A percentile compares a stretch with the other conserved stretches of the same genome.
Conservation (phyloP, 2,797 vertebrate species). For the Microctenopoma steveboyesi region DNA sequence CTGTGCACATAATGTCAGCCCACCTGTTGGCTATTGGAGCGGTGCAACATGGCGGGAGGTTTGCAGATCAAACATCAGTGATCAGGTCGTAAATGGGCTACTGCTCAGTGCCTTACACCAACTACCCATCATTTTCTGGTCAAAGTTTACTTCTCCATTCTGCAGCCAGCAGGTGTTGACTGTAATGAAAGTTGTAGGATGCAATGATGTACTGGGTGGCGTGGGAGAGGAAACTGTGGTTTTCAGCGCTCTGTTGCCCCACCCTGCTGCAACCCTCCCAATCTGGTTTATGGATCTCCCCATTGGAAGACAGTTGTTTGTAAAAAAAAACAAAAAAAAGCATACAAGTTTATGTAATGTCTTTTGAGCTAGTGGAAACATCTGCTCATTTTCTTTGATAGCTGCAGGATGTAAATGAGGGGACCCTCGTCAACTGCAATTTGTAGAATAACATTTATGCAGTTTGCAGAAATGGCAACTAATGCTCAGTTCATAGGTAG, state of each 20-base stretch:
- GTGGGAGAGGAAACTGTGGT: slow-evolving; percentile 78
- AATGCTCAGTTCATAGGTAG: too few species aligned
- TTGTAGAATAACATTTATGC: too few species aligned
- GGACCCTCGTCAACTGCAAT: background rate
- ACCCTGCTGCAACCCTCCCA: slow-evolving; percentile 53
- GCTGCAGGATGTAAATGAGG: background rate
- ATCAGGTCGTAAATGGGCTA: background rate
- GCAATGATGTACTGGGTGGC: slow-evolving; percentile 19
- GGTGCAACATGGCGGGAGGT: background rate
- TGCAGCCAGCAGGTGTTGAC: slow-evolving; percentile 47
- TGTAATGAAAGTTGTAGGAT: slow-evolving; percentile 5
- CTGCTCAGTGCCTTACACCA: background rate
- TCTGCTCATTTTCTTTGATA: background rate
- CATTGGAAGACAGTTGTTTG: slow-evolving; percentile 5
- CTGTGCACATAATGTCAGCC: background rate
- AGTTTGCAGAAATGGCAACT: too few species aligned
- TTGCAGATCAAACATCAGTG: background rate
- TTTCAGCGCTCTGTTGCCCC: slow-evolving; percentile 54
- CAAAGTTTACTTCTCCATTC: slow-evolving; percentile 59
- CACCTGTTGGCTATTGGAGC: background rate
- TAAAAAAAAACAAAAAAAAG: slow-evolving; percentile 7
- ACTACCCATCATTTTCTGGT: slow-evolving; percentile 4
- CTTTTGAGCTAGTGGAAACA: slow-evolving; percentile 2
- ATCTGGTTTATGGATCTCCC: slow-evolving; percentile 35
- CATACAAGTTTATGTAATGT: slow-evolving; percentile 4